Base-by-base conservation (phyloP, 2,113 vertebrate species). In the Parus major region DNA sequence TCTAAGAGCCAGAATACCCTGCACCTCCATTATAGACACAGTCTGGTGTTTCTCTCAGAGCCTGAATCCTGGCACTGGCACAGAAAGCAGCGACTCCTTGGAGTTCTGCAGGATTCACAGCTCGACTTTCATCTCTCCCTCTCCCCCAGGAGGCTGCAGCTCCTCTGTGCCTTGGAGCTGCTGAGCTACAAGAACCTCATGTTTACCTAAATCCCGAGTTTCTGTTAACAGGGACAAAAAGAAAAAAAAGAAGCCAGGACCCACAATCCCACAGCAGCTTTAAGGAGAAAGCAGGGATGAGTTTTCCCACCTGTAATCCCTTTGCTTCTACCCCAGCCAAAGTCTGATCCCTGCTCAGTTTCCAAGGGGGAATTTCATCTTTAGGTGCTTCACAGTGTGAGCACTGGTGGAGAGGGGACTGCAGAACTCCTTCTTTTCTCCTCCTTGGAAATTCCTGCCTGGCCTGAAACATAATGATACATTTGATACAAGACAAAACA, bases 1-100 rank as follows among this genome's bases (percentile, higher is more conserved):
- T 98, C 97, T 98, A 98, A 98, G 96, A 96, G 93, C 90, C 95
- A 92, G 93, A 83, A 98, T 79, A 84, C 53, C 96, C 90, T 15
- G 81, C 69, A 91, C 14, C 71, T 97, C 84, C 69, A 0, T 96
- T 61, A 21, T 36, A 82, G 81, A 91, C 88, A 57, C 81, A 64
- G 80, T 7, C 61, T 65, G 72, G 59, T 70, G 69, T 36, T 77
- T 66, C 77, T 68, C 52, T 53, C 73, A 9, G 20, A 91, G 80
- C 61, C n/a, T 21, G 11, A 35, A 22, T 49, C 71, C 71, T 44
- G 60, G 17, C 7, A 5, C 35, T 75, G 93, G 49, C 83, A 82
- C 56, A 71, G 68, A 68, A 36, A 77, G 53, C 76, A 94, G 89
- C 0, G 0, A 59, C 17, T 92, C 78, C 86, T 63, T 3, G 6